Evolutionary conservation across 2,113 vertebrate species (phyloP), one percentile per base, ranked within the genome.

Genomic region (Coryphaenoides rupestris): DNA sequence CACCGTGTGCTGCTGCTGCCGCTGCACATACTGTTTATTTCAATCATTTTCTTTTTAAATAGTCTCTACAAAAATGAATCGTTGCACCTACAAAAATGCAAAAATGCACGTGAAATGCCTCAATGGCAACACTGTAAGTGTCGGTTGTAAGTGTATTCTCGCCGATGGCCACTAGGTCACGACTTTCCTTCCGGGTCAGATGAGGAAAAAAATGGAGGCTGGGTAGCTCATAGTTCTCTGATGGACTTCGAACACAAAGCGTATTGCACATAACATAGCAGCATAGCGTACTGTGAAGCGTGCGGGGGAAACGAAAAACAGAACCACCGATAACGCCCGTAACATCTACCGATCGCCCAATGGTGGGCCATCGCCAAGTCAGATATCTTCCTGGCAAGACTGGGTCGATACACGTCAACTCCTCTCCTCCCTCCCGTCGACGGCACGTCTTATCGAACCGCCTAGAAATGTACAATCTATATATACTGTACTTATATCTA

Each of bases 61-160:
- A 9, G 69, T 80, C 55, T 79, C 56, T 66, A 64, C 75, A 81
- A 75, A n/a, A n/a, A n/a, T n/a, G n/a, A n/a, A n/a, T n/a, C n/a
- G n/a, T n/a, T n/a, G n/a, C n/a, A n/a, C n/a, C n/a, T n/a, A n/a
- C n/a, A n/a, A n/a, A n/a, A n/a, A n/a, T n/a, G n/a, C n/a, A n/a
- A n/a, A n/a, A 73, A 63, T 77, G 67, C 64, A 66, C 19, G 68
- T 72, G 33, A 69, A 70, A 19, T 28, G 55, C 70, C 63, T 79
- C 68, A 76, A 70, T 55, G 55, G 64, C 64, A 80, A 69, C 63
- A 66, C 62, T 45, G 46, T 4, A 54, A 54, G 66, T 60, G 50
- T 12, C 61, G 68, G 60, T 57, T 69, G 70, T 73, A 68, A 59
- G 62, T 21, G 68, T 64, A 62, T 59, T 68, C 28, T 17, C 45